Conservation (phyloP, 1,140 invertebrate species). For the Drosophila sulfurigaster region DNA sequence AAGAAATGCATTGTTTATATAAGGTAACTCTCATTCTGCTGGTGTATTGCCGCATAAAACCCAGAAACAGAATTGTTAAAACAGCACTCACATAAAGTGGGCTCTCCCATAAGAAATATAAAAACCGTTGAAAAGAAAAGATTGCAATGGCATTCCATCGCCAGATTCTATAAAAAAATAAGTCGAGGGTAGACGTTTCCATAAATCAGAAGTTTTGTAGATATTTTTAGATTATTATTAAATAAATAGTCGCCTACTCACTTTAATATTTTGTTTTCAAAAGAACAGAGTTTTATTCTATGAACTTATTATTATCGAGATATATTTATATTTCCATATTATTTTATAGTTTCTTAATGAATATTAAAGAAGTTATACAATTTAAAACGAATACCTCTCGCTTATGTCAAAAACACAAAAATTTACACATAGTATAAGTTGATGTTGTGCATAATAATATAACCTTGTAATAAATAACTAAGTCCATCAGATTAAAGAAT, state of each 20-base stretch:
- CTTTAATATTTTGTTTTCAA: too few species aligned
- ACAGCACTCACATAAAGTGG: background rate
- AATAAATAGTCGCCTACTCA: background rate
- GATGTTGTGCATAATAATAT: background rate
- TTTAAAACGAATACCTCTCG: background rate
- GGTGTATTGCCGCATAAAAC: background rate
- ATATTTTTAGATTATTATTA: background rate
- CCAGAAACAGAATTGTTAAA: background rate
- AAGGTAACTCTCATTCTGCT: background rate
- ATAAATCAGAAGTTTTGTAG: background rate
- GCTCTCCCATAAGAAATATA: background rate
- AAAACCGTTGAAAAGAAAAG: background rate
- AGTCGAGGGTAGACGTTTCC: background rate
- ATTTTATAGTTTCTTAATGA: background rate
- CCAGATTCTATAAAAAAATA: background rate
- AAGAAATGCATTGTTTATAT: background rate
- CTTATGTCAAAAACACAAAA: conserved; percentile 5
- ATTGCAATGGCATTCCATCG: background rate
- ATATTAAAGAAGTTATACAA: background rate
- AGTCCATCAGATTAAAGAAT: background rate
- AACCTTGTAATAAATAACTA: background rate
- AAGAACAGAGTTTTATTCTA: too few species aligned
- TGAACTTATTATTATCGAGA: too few species aligned
- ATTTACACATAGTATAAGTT: background rate
- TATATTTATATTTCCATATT: background rate